Conservation (phyloP, 2,113 vertebrate genomes). For the Chionodraco myersi region DNA sequence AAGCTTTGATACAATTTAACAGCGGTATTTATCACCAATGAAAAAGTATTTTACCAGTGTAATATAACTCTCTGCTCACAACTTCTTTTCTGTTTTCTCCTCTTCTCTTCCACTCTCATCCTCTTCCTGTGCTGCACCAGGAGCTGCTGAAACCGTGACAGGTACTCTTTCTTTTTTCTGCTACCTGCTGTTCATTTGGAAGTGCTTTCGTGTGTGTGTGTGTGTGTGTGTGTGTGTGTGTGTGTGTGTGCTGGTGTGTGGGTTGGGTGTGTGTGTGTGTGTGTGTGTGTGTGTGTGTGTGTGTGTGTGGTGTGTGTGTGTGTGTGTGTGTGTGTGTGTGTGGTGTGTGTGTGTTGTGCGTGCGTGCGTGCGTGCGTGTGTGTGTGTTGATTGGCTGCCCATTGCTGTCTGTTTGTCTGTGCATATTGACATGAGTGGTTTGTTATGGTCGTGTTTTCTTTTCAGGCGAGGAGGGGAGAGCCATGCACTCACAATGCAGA, state of each 20-base stretch:
- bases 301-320: slow-evolving; percentile 66
- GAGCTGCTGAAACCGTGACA: slow-evolving; percentile 85
- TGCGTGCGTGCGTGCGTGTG: slow-evolving; percentile 65
- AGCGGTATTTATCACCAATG: slow-evolving; percentile 28
- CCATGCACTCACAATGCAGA: slow-evolving; percentile 2
- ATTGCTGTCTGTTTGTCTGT: slow-evolving; percentile 67
- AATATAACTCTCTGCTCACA: slow-evolving; percentile 61
- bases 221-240: slow-evolving; percentile 66
- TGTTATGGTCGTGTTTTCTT: slow-evolving; percentile 44
- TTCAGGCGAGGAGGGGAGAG: slow-evolving; percentile 46
- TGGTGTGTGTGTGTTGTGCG: neutral
- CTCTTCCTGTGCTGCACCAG: slow-evolving; percentile 73
- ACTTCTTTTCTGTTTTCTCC: slow-evolving; percentile 62
- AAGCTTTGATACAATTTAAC: slow-evolving; percentile 52
- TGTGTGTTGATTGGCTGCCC: slow-evolving; percentile 71
- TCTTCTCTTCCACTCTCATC: slow-evolving; percentile 44
- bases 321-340: slow-evolving; percentile 26
- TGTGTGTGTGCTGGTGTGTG: slow-evolving; percentile 72
- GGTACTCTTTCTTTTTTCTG: slow-evolving; percentile 71
- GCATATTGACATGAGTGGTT: slow-evolving; percentile 69
- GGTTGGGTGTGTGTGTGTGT: too few species aligned
- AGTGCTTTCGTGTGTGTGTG: slow-evolving; percentile 59
- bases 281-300: too few species aligned
- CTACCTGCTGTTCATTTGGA: slow-evolving; percentile 74
- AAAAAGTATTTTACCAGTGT: slow-evolving; percentile 37